A percentile compares a stretch with the other conserved stretches of the same genome.
phyloP scores from a whole-genome alignment of 2,888 invertebrate species.

The Ceratothoa steindachneri region DNA sequence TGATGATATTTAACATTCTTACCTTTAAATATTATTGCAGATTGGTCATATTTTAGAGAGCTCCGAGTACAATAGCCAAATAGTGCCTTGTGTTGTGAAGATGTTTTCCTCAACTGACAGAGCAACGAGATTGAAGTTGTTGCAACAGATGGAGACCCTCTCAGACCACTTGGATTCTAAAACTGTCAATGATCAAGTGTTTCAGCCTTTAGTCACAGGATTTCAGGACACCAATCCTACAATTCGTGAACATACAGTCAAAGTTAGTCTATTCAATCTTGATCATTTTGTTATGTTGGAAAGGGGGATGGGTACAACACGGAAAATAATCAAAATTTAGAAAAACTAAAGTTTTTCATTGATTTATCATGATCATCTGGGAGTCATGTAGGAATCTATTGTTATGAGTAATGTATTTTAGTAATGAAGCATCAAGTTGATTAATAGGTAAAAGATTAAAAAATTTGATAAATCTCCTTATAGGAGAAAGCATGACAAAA shows the following conservation, averaged over 20 bases:
- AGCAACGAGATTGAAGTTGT: constrained; percentile 84
- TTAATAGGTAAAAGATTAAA: too few relatives aligned
- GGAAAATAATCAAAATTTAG: background rate
- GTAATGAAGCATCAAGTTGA: too few relatives aligned
- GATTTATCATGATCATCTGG: constrained; percentile 17
- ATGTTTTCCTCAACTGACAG: constrained; percentile 92
- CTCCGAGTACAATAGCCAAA: constrained; percentile 87
- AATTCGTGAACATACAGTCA: constrained; percentile 95
- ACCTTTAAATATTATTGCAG: too few relatives aligned
- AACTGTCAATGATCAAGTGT: constrained; percentile 87
- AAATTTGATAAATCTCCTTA: too few relatives aligned
- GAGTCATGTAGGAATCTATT: background rate
- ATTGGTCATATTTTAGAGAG: constrained; percentile 84
- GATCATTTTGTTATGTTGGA: too few relatives aligned
- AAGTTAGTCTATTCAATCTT: too few relatives aligned
- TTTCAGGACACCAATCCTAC: constrained; percentile 95
- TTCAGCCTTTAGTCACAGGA: constrained; percentile 86
- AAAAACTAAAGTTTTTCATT: constrained; percentile 14
- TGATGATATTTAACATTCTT: too few relatives aligned
- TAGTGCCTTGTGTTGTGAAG: constrained; percentile 96
- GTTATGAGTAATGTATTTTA: constrained; percentile 9
- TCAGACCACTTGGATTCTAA: constrained; percentile 59
- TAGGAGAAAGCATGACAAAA: too few relatives aligned
- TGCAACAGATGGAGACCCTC: constrained; percentile 91
- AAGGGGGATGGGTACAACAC: background rate